Base-by-base conservation (phyloP, 2,797 vertebrate species). In the Chiloscyllium punctatum region DNA sequence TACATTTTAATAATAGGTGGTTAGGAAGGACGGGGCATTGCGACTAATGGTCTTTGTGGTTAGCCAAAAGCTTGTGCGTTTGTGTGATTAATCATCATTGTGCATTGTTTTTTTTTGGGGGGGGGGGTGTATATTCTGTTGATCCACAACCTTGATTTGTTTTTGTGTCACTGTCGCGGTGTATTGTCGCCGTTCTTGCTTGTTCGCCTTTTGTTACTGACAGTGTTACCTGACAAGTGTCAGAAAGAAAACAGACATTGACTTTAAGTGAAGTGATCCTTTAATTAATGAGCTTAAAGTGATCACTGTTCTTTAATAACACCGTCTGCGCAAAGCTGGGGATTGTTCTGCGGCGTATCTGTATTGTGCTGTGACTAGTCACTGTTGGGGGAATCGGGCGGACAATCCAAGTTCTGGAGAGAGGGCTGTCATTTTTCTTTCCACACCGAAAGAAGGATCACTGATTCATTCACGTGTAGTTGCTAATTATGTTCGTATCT, bases 231-330 rank as follows among this genome's bases (percentile, higher is more conserved):
- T 69, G 21, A 30, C 21, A 30, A 27, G 21, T 51, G 69, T 51
- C 72, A 25, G 42, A 72, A 27, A 42, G 42, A 74, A 21, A 77
- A 30, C 94, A 33, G 94, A 16, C 94, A 95, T 27, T n/a, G 51
- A 48, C 69, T 95, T 95, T 27, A 51, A 30, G 30, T 33, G 25
- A 53, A 53, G 94, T n/a, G 91, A 96, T 98, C 96, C 96, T 98
- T 97, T 98, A 97, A 98, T 97, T 98, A 98, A 98, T 97, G 97
- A 98, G 98, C 97, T 98, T 98, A 98, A 97, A 96, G 96, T 97
- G 98, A 98, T 98, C 97, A 97, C 96, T 37, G 97, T 96, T 97
- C 96, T 95, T 96, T 97, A 97, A 97, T 97, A 97, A 97, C 97
- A 97, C 42, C 92, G 11, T 97, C 96, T 97, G 96, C 97, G 97